Base-by-base conservation (phyloP, 2,113 vertebrate species). In the Anarrhichthys ocellatus region DNA sequence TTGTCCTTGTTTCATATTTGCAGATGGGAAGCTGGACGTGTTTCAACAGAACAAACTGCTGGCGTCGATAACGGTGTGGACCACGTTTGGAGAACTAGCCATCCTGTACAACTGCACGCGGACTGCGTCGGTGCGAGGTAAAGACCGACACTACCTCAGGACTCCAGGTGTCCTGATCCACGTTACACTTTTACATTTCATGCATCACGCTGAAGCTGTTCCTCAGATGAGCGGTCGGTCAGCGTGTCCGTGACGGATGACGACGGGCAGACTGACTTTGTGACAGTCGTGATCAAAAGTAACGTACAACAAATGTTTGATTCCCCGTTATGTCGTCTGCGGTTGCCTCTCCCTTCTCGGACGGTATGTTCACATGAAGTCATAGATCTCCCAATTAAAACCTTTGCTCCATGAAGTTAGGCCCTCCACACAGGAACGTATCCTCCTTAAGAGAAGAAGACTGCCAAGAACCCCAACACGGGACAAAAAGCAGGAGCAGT, bases 41-140 rank as follows among this genome's bases (percentile, higher is more conserved):
- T 97, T 96, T 82, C 97, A 98, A 80, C 95, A 97, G 29, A 97
- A 92, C 90, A 97, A 96, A 74, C 92, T 97, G 27, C 94, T 99
- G 17, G 96, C 97, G 0, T 96, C 95, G 0, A 97, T 99, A 38
- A 84, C 94, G 1, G 94, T 94, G 65, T 97, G 97, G 97, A 97
- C 97, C 5, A 96, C 96, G 0, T 99, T 99, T 93, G 97, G 98
- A 50, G 97, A 99, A 83, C 83, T 98, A 18, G 97, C 97, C 59
- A 97, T 99, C 77, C 93, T 99, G 50, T 98, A 98, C 93, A 99
- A 99, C 93, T 99, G 97, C 88, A 98, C 96, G 0, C 92, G 97
- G 88, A 99, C 97, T 0, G 97, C 97, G 1, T 98, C 97, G 2
- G 96, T 99, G 44, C 96, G 96, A 97, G 97, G 98, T 98, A 94